Evolutionary conservation across 2,797 vertebrate species (phyloP), one percentile per base, ranked within the genome.

Genomic region (Liasis olivaceus): DNA sequence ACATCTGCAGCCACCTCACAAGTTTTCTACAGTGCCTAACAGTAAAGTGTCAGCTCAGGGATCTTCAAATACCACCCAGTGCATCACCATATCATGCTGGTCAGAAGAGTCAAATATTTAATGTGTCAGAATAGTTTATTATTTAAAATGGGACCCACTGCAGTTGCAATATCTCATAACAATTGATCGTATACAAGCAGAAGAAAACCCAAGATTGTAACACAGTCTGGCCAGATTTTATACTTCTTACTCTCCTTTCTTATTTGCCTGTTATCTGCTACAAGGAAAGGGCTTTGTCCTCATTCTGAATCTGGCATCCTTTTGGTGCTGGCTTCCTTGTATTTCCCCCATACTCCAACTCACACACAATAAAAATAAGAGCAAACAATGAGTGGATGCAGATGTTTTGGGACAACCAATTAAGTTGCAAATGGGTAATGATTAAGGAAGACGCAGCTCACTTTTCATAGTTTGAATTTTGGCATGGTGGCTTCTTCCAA

Each of bases 1-100:
- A 95, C 93, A 95, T 85, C 91, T 95, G 94, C 89, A 95, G 91
- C 92, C 96, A 69, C 87, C 89, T 95, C 91, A 94, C 91, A 94
- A 95, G 90, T 47, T 72, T 28, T 95, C 93, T 93, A 85, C 69
- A 93, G 92, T 42, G 92, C 89, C 93, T 91, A 95, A 93, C 89
- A 81, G 95, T 85, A 93, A 94, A 72, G 90, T 91, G 91, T 95
- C 84, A 94, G 14, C 85, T 96, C 93, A 94, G 93, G 90, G 93
- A 95, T 95, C 89, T 89, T 95, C 84, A 95, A 91, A 95, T 89
- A 93, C 89, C 87, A 96, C 56, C 93, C 69, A 87, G 69, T 36
- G 72, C 87, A 92, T 89, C 26, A 93, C 94, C 93, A 93, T 93
- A 95, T 96, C 96, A 93, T 26, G 93, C 84, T 94, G 96, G 88